These are phyloP conservation scores for Cremastinae sp. DNA, from an alignment of 2,888 invertebrate genomes.

Conservation along the genomic window DNA sequence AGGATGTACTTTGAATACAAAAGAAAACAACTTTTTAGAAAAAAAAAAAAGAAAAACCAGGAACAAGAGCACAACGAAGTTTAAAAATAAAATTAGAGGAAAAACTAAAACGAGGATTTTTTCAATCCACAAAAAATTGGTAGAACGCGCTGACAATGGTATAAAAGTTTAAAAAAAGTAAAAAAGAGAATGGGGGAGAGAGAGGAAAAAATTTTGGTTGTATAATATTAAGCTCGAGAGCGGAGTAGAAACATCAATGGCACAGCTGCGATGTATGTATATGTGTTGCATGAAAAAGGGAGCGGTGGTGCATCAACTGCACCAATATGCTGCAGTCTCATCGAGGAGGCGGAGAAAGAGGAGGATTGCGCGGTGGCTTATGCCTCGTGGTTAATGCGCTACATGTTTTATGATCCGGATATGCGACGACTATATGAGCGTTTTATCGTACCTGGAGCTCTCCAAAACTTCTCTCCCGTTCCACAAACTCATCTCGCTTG, in stretches of 20 bases:
- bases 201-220: too few relatives aligned
- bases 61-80: conserved; percentile 1
- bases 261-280: neutral
- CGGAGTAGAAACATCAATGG: conserved; percentile 22
- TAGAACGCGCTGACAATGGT: too few relatives aligned
- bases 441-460: conserved; percentile 2
- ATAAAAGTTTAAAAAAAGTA: too few relatives aligned
- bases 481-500: neutral
- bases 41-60: conserved; percentile 21
- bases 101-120: too few relatives aligned
- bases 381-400: conserved; percentile 62
- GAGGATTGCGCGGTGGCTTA: conserved; percentile 60
- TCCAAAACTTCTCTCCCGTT: neutral
- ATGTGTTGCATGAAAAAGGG: conserved; percentile 28
- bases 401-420: conserved; percentile 64
- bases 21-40: neutral
- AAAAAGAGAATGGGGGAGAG: too few relatives aligned
- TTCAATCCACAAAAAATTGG: too few relatives aligned
- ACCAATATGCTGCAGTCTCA: conserved; percentile 37
- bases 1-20: too few relatives aligned
- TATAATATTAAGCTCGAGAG: neutral
- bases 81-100: too few relatives aligned
- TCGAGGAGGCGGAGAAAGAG: conserved; percentile 21
- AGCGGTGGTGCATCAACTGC: conserved; percentile 34
- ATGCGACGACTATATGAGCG: conserved; percentile 55